Conservation (phyloP, 2,888 invertebrate species). For the Apodemia zela region DNA sequence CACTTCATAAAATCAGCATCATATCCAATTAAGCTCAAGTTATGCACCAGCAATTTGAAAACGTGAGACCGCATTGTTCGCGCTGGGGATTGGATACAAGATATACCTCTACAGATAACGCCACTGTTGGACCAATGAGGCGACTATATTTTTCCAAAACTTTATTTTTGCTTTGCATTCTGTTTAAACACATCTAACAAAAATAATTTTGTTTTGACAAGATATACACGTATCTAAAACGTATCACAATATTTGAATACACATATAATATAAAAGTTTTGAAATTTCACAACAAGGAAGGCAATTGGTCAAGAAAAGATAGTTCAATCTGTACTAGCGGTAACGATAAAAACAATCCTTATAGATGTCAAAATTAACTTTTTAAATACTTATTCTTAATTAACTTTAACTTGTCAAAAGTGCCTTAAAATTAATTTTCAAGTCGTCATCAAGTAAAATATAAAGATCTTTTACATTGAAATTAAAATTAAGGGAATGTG, state of each 20-base stretch:
- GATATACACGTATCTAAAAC: slow-evolving; percentile 8
- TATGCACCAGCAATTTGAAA: too few species aligned
- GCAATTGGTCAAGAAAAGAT: not conserved
- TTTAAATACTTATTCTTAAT: not conserved
- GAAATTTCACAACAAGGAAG: slow-evolving; percentile 1
- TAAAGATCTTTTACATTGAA: too few species aligned
- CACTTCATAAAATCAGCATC: too few species aligned
- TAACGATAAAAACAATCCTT: not conserved
- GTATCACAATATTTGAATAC: slow-evolving; percentile 11
- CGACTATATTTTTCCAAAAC: not conserved
- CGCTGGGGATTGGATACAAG: too few species aligned
- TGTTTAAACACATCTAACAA: slow-evolving; percentile 8
- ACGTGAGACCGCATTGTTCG: too few species aligned
- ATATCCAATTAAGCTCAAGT: too few species aligned
- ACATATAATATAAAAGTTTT: slow-evolving; percentile 1
- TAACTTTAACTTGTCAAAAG: not conserved
- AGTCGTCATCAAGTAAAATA: too few species aligned
- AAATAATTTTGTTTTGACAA: slow-evolving; percentile 4
- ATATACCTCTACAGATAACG: too few species aligned
- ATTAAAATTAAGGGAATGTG: too few species aligned
- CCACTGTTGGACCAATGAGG: not conserved
- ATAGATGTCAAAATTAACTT: not conserved
- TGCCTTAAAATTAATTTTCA: too few species aligned
- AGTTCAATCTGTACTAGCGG: not conserved
- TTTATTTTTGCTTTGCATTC: slow-evolving; percentile 14